Percentiles rank a stretch among this genome's conserved stretches.
Evolutionary conservation across 2,797 vertebrate genomes (phyloP).

Genomic region (Gymnodraco acuticeps): DNA sequence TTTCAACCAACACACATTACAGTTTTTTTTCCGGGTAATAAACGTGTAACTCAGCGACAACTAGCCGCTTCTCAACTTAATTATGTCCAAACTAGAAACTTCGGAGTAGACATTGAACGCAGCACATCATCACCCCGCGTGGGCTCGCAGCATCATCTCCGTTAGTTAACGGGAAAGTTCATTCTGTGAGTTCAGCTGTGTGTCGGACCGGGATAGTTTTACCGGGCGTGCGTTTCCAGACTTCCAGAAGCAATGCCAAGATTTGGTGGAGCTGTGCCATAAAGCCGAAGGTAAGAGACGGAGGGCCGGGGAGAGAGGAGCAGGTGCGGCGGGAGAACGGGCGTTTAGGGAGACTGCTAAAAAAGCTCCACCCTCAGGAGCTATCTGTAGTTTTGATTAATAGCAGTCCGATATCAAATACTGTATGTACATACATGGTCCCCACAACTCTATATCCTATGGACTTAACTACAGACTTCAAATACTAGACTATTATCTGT

Average conservation of each 20-base stretch:
- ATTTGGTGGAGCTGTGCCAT: conserved; percentile 59
- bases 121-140: conserved; percentile 51
- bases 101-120: conserved; percentile 49
- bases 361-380: conserved; percentile 24
- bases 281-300: conserved; percentile 68
- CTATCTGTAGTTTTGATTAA: conserved; percentile 17
- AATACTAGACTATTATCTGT: neutral
- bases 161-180: conserved; percentile 53
- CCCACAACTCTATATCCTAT: neutral
- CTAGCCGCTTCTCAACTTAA: neutral
- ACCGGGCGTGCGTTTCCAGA: conserved; percentile 25
- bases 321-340: conserved; percentile 16
- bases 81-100: fast-evolving
- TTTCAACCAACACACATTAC: no score
- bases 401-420: neutral
- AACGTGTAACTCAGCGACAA: neutral
- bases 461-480: neutral
- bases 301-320: neutral
- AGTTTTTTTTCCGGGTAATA: neutral
- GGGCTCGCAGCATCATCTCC: conserved; percentile 58
- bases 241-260: conserved; percentile 62
- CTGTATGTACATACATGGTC: no score
- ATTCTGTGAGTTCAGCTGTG: conserved; percentile 42
- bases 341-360: neutral
- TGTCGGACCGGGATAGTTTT: conserved; percentile 23